phyloP scores from a whole-genome alignment of 2,888 invertebrate genomes.

The Drosophila tripunctata region DNA sequence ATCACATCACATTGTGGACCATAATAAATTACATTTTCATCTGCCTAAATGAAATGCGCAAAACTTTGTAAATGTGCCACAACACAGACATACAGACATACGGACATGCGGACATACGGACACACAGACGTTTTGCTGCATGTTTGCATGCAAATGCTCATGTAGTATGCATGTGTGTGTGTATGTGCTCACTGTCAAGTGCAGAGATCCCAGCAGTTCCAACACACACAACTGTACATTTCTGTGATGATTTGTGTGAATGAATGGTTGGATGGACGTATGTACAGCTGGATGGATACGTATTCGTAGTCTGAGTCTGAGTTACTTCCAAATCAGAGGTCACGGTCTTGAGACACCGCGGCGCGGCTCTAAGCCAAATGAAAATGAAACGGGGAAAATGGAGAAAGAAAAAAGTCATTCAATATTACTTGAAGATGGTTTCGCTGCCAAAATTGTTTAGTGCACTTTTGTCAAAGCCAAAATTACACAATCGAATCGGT shows the following conservation, averaged over 20 bases:
- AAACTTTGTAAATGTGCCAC: constrained; percentile 47
- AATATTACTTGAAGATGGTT: not conserved
- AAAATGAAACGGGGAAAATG: constrained; percentile 42
- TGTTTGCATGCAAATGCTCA: too few relatives aligned
- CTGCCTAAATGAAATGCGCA: constrained; percentile 64
- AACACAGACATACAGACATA: not conserved
- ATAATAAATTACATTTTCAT: constrained; percentile 68
- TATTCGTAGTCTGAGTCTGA: constrained; percentile 13
- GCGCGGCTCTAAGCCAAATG: constrained; percentile 39
- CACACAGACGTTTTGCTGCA: too few relatives aligned
- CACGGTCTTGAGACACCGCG: constrained; percentile 50
- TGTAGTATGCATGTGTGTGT: not conserved
- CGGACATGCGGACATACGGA: too few relatives aligned
- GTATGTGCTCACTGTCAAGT: constrained; percentile 34
- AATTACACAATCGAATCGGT: constrained; percentile 47
- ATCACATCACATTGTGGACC: constrained; percentile 56
- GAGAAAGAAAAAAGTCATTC: not conserved
- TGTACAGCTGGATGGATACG: not conserved
- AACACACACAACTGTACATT: constrained; percentile 23
- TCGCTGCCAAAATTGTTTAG: constrained; percentile 38
- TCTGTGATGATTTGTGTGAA: constrained; percentile 16
- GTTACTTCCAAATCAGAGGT: constrained; percentile 59
- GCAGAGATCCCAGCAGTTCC: constrained; percentile 24
- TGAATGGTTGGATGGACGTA: constrained; percentile 17
- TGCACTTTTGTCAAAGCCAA: constrained; percentile 44